Evolutionary conservation across 2,888 invertebrate species (phyloP).

Genomic region (Ectropis crepuscularia): DNA sequence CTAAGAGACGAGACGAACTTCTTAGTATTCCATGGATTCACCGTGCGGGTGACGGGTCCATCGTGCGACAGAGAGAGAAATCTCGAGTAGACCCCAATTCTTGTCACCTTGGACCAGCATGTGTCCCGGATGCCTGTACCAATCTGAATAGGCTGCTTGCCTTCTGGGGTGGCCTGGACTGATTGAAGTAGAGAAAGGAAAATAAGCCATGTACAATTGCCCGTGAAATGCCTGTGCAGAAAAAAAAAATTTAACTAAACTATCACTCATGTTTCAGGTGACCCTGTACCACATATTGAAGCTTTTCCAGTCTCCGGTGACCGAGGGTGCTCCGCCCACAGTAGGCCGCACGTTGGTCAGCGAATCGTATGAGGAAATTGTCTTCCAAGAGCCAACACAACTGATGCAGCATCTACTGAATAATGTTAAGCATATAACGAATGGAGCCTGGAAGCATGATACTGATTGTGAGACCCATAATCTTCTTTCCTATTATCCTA

Average conservation of each 20-base stretch:
- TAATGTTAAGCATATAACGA: slow-evolving; percentile 89
- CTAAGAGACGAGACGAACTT: too few species aligned
- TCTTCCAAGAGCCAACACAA: slow-evolving; percentile 95
- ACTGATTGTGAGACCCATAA: slow-evolving; percentile 90
- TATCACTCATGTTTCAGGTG: slow-evolving; percentile 86
- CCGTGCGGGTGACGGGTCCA: too few species aligned
- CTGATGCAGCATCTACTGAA: slow-evolving; percentile 95
- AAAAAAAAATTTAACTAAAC: not conserved
- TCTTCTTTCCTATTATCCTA: too few species aligned
- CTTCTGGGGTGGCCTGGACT: too few species aligned
- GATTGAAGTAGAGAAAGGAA: too few species aligned
- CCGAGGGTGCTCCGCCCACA: slow-evolving; percentile 70
- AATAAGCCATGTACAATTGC: too few species aligned
- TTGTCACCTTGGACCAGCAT: too few species aligned
- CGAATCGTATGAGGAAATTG: slow-evolving; percentile 98
- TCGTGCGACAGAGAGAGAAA: too few species aligned
- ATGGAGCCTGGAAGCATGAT: slow-evolving; percentile 92
- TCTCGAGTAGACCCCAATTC: too few species aligned
- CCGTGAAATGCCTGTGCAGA: not conserved
- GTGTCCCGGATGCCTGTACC: too few species aligned
- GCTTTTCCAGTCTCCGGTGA: slow-evolving; percentile 93
- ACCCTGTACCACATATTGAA: slow-evolving; percentile 98
- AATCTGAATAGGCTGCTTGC: too few species aligned
- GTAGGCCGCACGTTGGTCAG: slow-evolving; percentile 90
- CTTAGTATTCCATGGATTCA: too few species aligned